Conservation (phyloP, 2,797 vertebrate species). For the Ammospiza maritima region DNA sequence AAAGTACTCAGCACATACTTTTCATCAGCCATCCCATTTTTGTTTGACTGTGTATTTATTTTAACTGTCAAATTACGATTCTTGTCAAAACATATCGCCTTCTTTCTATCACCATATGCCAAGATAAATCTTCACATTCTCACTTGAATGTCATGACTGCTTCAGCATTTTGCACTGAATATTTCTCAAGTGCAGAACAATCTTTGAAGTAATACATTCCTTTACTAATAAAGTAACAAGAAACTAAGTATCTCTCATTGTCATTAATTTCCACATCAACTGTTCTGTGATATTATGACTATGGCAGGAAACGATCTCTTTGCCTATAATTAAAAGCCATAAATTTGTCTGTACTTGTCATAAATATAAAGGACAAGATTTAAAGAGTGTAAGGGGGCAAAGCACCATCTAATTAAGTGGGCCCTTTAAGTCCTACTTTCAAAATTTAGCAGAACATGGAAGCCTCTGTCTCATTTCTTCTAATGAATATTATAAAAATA, state of each 20-base stretch:
- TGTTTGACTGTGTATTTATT: constrained; percentile 51
- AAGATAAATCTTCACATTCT: constrained; percentile 12
- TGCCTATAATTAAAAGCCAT: background rate
- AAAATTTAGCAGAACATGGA: background rate
- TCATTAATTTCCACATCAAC: background rate
- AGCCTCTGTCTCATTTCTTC: background rate
- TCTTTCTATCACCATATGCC: constrained; percentile 7
- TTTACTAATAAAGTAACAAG: background rate
- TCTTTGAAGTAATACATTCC: background rate
- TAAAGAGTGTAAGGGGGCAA: background rate
- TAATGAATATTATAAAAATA: background rate
- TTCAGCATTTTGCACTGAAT: constrained; percentile 34
- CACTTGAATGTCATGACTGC: constrained; percentile 22
- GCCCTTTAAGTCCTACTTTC: background rate
- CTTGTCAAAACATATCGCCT: constrained; percentile 51
- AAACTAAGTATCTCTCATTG: background rate
- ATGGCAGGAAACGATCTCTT: background rate
- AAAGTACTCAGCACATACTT: background rate
- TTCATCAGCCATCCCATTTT: background rate
- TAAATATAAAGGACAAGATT: background rate
- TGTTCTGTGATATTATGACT: background rate
- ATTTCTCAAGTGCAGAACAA: background rate
- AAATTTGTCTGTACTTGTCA: background rate
- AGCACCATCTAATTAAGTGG: background rate
- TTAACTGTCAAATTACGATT: constrained; percentile 36